phyloP scores from a whole-genome alignment of 2,888 invertebrate genomes.

The Ochropleura plecta region DNA sequence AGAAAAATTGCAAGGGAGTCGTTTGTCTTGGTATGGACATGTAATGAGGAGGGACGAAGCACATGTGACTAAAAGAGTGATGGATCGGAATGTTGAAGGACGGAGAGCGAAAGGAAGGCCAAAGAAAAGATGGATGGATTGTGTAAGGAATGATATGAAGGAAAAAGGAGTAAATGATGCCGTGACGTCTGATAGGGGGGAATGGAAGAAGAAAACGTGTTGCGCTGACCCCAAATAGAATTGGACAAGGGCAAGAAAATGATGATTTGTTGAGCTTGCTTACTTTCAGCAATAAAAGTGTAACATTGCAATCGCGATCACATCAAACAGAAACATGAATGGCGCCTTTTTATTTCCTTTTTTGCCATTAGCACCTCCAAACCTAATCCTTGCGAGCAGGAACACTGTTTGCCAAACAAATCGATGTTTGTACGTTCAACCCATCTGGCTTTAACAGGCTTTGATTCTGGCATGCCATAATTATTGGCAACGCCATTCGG shows the following conservation, averaged over 20 bases:
- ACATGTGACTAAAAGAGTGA: no score
- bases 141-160: no score
- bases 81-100: no score
- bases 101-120: no score
- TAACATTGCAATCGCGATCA: not conserved
- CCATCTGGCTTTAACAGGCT: not conserved
- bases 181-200: no score
- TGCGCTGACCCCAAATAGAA: no score
- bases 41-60: no score
- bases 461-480: slow-evolving; percentile 22
- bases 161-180: no score
- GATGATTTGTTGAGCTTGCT: not conserved
- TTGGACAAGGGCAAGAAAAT: not conserved
- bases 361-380: slow-evolving; percentile 19
- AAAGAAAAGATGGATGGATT: no score
- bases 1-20: no score
- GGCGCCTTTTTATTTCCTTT: not conserved
- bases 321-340: not conserved
- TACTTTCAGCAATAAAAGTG: not conserved
- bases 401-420: slow-evolving; percentile 12
- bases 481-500: slow-evolving; percentile 6
- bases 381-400: not conserved
- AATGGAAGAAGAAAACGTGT: no score
- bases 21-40: no score
- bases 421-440: slow-evolving; percentile 14